Conservation (phyloP, 1,140 invertebrate species). For the Megalonaias nervosa region DNA sequence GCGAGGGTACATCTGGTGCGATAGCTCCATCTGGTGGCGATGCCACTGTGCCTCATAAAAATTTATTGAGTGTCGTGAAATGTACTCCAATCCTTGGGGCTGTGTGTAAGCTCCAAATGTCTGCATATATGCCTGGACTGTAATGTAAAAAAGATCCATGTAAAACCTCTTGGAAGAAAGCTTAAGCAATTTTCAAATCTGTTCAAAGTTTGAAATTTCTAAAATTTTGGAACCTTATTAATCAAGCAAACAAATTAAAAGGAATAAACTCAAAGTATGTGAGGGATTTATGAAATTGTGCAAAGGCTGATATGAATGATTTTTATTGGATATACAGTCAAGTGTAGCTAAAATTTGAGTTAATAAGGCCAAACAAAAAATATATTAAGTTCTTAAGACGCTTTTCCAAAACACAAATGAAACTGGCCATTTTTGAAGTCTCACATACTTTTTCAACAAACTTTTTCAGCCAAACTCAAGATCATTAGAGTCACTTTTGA, state of each 20-base stretch:
- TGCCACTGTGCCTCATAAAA: slow-evolving; percentile 79
- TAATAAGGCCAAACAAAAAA: too few relatives aligned
- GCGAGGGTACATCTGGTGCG: slow-evolving; percentile 57
- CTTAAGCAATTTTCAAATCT: neutral
- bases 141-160: slow-evolving; percentile 17
- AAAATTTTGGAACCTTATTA: neutral
- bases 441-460: too few relatives aligned
- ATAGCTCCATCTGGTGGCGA: slow-evolving; percentile 78
- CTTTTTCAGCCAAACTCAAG: too few relatives aligned
- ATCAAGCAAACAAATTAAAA: neutral
- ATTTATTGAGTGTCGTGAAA: slow-evolving; percentile 86
- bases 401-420: too few relatives aligned
- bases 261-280: neutral
- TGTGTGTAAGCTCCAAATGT: slow-evolving; percentile 92
- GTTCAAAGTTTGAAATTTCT: neutral
- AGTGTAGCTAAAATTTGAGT: too few relatives aligned
- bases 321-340: too few relatives aligned
- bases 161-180: neutral
- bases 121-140: slow-evolving; percentile 97
- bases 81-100: slow-evolving; percentile 80
- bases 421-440: too few relatives aligned
- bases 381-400: too few relatives aligned
- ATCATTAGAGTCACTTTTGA: too few relatives aligned
- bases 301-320: too few relatives aligned
- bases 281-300: too few relatives aligned